Evolutionary conservation across 2,888 invertebrate genomes (phyloP).

Genomic region (Chaetogeoica ovagalla): DNA sequence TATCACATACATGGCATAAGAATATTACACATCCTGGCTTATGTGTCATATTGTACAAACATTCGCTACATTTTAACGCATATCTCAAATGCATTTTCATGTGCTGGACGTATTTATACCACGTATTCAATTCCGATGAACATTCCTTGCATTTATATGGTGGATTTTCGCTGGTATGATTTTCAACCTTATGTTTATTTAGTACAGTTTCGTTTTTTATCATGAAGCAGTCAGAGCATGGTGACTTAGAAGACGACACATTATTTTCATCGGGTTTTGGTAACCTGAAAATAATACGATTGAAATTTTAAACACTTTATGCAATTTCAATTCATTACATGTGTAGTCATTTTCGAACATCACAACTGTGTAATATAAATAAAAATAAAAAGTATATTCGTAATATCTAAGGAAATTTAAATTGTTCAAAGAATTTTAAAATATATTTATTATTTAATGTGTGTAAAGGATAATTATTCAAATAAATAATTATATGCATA

Average conservation of each 20-base stretch:
- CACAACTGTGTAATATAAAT: too few species aligned
- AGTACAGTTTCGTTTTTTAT: slow-evolving; percentile 36
- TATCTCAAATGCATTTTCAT: slow-evolving; percentile 49
- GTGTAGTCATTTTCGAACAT: too few species aligned
- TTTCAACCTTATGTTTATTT: slow-evolving; percentile 29
- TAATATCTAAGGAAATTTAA: too few species aligned
- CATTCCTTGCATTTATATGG: slow-evolving; percentile 43
- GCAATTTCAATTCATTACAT: too few species aligned
- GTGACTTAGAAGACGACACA: slow-evolving; percentile 29
- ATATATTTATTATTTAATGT: too few species aligned
- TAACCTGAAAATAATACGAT: slow-evolving; percentile 18
- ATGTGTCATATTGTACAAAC: slow-evolving; percentile 28
- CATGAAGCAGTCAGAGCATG: slow-evolving; percentile 47
- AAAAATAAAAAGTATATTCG: too few species aligned
- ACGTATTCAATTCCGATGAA: slow-evolving; percentile 21
- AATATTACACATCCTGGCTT: slow-evolving; percentile 35
- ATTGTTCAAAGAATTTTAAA: too few species aligned
- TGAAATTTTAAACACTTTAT: background rate
- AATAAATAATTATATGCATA: too few species aligned
- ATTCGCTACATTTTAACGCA: slow-evolving; percentile 41
- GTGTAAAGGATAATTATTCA: too few species aligned
- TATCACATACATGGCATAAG: slow-evolving; percentile 35
- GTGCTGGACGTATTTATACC: slow-evolving; percentile 38
- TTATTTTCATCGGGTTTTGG: slow-evolving; percentile 11
- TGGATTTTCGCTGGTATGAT: slow-evolving; percentile 25